Evolutionary conservation across 2,797 vertebrate genomes (phyloP).

Genomic region (Halcyon chelicuti): DNA sequence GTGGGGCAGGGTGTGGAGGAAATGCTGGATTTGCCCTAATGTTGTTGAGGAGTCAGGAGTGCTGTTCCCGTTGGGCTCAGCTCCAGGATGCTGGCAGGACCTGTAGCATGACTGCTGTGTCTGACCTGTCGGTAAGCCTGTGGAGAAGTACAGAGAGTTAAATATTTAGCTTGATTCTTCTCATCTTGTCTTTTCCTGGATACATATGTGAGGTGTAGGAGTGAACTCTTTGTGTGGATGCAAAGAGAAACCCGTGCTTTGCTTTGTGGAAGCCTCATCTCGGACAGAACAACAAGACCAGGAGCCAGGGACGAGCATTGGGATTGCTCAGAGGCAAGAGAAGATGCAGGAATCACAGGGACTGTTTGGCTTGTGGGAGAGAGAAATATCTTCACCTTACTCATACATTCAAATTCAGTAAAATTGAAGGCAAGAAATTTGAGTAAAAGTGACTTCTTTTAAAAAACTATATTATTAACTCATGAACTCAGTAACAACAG

Average conservation of each 20-base stretch:
- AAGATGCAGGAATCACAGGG: no score
- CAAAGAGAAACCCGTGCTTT: not conserved
- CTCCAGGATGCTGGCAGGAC: not conserved
- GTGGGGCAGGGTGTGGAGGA: not conserved
- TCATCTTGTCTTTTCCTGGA: not conserved
- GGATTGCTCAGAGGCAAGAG: not conserved
- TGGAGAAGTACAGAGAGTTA: no score
- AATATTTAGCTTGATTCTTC: not conserved
- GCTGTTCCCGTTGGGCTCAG: not conserved
- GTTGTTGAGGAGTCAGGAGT: not conserved
- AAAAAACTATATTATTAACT: not conserved
- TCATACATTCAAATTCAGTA: not conserved
- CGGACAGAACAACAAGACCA: rapidly evolving
- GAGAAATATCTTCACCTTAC: not conserved
- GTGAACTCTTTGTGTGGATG: not conserved
- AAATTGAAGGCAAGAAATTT: not conserved
- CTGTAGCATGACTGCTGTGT: rapidly evolving
- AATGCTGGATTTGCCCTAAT: not conserved
- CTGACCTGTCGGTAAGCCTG: not conserved
- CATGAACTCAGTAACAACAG: not conserved
- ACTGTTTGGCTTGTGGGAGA: not conserved
- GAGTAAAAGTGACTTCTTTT: not conserved
- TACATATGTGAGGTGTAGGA: not conserved
- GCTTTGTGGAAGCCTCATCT: not conserved
- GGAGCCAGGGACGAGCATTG: not conserved